These are phyloP conservation scores for Copidosoma aretas DNA, from an alignment of 2,888 invertebrate genomes.

Conservation along the genomic window DNA sequence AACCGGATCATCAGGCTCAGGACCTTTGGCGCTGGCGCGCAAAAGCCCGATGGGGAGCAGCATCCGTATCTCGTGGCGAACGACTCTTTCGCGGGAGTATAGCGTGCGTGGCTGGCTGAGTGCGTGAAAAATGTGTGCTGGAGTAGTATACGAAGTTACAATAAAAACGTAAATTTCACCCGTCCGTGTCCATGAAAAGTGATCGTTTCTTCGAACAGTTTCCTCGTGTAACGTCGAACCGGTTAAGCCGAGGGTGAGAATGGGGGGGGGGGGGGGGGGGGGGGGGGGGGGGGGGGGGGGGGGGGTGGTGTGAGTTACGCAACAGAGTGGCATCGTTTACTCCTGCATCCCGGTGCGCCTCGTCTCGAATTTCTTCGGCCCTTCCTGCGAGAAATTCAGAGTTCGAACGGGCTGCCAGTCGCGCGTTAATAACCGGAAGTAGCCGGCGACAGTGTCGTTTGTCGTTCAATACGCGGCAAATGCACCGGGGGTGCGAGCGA, in stretches of 20 bases:
- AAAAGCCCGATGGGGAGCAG: background rate
- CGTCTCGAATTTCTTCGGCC: slow-evolving; percentile 16
- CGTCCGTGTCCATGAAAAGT: too few species aligned
- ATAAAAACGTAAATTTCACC: background rate
- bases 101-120: slow-evolving; percentile 3
- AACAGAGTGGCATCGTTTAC: slow-evolving; percentile 25
- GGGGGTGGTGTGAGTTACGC: slow-evolving; percentile 9
- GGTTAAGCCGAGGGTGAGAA: background rate
- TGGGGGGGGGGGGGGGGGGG: too few species aligned
- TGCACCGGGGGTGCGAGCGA: slow-evolving; percentile 19
- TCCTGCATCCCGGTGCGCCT: background rate
- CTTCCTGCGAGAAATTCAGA: slow-evolving; percentile 18
- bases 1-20: slow-evolving; percentile 32
- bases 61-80: slow-evolving; percentile 10
- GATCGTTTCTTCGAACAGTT: too few species aligned
- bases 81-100: too few species aligned
- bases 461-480: background rate
- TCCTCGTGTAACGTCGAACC: background rate
- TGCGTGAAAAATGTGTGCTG: background rate
- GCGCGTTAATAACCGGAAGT: slow-evolving; percentile 41
- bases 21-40: slow-evolving; percentile 3
- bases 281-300: too few species aligned
- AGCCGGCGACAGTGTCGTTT: slow-evolving; percentile 17
- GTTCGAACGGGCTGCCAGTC: slow-evolving; percentile 18
- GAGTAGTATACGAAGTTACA: background rate